These are phyloP conservation scores for Cinclus mexicanus DNA, from an alignment of 2,113 vertebrate genomes.

Conservation along the genomic window DNA sequence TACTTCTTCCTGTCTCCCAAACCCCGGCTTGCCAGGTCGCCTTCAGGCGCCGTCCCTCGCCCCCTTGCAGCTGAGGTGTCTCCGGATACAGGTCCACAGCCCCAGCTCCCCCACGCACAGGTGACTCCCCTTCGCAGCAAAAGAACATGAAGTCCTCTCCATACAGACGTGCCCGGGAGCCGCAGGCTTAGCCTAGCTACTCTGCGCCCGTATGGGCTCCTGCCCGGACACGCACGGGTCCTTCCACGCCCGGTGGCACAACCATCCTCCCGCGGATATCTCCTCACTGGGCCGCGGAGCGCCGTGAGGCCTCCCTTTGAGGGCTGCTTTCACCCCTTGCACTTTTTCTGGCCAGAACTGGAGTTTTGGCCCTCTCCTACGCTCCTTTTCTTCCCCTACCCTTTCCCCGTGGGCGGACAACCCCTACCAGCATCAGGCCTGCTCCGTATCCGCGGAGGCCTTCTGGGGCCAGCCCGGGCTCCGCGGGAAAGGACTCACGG, in stretches of 20 bases:
- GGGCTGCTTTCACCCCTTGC: background rate
- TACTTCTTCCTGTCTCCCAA: background rate
- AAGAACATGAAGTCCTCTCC: background rate
- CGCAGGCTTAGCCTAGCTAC: background rate
- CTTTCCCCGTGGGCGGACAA: background rate
- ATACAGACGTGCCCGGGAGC: too few species aligned
- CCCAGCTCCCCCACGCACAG: accelerated
- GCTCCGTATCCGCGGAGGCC: background rate
- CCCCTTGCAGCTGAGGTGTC: too few species aligned
- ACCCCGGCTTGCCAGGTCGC: too few species aligned
- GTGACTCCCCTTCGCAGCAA: background rate
- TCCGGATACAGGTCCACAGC: background rate
- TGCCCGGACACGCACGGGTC: background rate
- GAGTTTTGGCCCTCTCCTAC: background rate
- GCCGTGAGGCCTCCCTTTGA: background rate
- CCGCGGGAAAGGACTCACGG: background rate
- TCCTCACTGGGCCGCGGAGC: accelerated
- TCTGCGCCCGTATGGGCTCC: too few species aligned
- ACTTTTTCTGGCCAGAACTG: background rate
- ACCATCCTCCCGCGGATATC: accelerated
- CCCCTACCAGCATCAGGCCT: background rate
- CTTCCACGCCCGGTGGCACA: too few species aligned
- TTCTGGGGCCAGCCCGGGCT: background rate
- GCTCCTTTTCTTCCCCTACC: background rate
- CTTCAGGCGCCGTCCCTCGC: background rate